Conservation (phyloP, 2,113 vertebrate genomes). For the Indicator indicator region DNA sequence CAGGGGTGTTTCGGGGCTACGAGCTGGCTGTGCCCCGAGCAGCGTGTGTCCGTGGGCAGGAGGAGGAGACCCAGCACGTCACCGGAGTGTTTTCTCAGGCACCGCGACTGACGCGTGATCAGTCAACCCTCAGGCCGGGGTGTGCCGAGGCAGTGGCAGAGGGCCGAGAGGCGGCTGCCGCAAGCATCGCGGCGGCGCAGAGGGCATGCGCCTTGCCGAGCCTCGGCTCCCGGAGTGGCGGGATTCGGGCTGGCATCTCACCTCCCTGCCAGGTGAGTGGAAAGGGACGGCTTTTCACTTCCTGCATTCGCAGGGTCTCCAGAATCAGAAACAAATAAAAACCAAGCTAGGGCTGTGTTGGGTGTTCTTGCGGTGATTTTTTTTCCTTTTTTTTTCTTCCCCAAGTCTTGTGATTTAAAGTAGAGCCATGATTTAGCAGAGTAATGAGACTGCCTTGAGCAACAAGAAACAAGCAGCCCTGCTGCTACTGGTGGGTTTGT, state of each 20-base stretch:
- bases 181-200: fast-evolving
- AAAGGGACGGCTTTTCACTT: fast-evolving
- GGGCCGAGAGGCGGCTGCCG: background rate
- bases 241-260: background rate
- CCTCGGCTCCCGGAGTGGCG: fast-evolving
- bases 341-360: background rate
- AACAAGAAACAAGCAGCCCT: background rate
- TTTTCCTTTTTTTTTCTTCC: too few species aligned
- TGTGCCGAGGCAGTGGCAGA: background rate
- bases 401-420: background rate
- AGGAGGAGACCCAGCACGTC: background rate
- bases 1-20: fast-evolving
- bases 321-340: background rate
- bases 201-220: fast-evolving
- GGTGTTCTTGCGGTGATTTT: background rate
- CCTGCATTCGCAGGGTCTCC: background rate
- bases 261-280: background rate
- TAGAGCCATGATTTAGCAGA: background rate
- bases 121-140: background rate
- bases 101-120: background rate
- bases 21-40: background rate
- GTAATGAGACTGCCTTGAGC: background rate
- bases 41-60: background rate
- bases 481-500: background rate
- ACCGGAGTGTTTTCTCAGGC: background rate